Evolutionary conservation across 2,797 vertebrate genomes (phyloP), one percentile per base, ranked within the genome.

Genomic region (Moxostoma hubbsi): DNA sequence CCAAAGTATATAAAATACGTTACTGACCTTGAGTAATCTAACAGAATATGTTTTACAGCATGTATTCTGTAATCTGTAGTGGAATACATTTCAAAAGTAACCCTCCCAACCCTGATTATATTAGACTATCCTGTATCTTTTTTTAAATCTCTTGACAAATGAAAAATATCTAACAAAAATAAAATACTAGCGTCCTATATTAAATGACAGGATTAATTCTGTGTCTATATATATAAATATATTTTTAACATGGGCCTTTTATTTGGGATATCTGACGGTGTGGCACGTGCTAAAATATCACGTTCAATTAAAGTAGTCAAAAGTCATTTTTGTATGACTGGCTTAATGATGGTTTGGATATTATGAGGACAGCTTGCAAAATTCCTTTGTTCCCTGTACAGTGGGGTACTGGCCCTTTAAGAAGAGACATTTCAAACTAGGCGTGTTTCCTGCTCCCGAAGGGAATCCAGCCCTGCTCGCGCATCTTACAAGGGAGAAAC

Each of bases 361-460:
- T 62, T 36, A 43, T 7, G 11, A 77, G 16, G 16, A 36, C 36
- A 36, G 36, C 36, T 36, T 36, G 36, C 18, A 8, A n/a, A 47
- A 59, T 76, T 87, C 85, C 92, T 93, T 94, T 94, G 92, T 94
- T 91, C 87, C 80, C 75, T 76, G 47, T 66, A 53, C n/a, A 49
- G 85, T 24, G 24, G 43, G 46, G 4, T 36, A 5, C 93, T 93
- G 92, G 46, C 90, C 89, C 93, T 94, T 94, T 94, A 94, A 94
- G 93, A 92, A 86, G 74, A 88, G 88, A 89, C 86, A 85, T 84
- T 91, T 91, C 86, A 90, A 90, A 92, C 90, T 92, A 93, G 94
- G 94, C 94, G 94, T 94, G 93, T 94, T 94, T 94, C 92, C 91
- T 93, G 90, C 91, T 92, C 85, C 91, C 91, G 92, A 92, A 92